phyloP scores from a whole-genome alignment of 2,888 invertebrate species.

The Acrobeloides nanus region DNA sequence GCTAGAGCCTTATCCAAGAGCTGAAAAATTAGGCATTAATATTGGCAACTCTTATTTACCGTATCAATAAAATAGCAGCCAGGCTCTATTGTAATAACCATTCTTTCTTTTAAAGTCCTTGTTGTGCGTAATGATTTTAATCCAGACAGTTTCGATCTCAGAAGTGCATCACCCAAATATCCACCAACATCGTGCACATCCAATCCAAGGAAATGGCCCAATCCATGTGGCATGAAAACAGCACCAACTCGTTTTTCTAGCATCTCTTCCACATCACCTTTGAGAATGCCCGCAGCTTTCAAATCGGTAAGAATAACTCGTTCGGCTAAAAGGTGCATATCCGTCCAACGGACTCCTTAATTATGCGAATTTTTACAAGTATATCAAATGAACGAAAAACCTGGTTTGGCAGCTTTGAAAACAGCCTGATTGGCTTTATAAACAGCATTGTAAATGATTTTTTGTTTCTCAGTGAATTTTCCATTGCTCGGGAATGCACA shows the following conservation, averaged over 20 bases:
- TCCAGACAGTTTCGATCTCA: constrained; percentile 65
- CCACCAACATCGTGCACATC: constrained; percentile 98
- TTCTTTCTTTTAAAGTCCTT: constrained; percentile 65
- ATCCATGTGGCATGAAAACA: constrained; percentile 87
- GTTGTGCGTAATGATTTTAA: constrained; percentile 74
- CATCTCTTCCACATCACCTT: constrained; percentile 60
- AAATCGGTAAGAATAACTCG: constrained; percentile 69
- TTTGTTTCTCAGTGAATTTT: constrained; percentile 82
- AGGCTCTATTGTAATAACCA: constrained; percentile 86
- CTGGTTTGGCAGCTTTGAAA: constrained; percentile 72
- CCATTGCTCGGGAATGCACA: constrained; percentile 90
- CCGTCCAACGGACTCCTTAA: constrained; percentile 82
- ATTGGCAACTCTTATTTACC: too few relatives aligned
- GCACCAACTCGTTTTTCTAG: constrained; percentile 67
- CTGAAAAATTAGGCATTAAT: constrained; percentile 58
- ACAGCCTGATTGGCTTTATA: constrained; percentile 76
- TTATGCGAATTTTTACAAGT: too few relatives aligned
- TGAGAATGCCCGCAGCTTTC: constrained; percentile 67
- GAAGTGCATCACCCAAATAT: constrained; percentile 61
- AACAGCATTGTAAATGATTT: constrained; percentile 75
- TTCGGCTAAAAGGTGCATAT: constrained; percentile 78
- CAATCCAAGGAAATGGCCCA: constrained; percentile 86
- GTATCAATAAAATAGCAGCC: constrained; percentile 89
- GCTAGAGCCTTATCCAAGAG: constrained; percentile 73
- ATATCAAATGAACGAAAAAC: too few relatives aligned